Evolutionary conservation across 2,888 invertebrate genomes (phyloP).

Genomic region (Sarcophaga carnaria): DNA sequence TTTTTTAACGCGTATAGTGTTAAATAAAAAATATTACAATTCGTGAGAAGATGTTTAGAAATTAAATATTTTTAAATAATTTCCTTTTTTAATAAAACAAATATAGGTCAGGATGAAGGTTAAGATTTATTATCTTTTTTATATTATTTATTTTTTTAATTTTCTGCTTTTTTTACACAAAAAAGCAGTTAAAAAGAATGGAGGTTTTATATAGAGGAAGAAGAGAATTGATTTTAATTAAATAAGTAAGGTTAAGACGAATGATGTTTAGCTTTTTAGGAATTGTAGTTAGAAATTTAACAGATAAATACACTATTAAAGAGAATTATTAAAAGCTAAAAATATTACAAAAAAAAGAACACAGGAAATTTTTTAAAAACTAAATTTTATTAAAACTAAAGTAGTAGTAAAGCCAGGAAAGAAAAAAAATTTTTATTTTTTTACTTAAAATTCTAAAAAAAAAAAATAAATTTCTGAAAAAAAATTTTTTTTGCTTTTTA

Average conservation of each 20-base stretch:
- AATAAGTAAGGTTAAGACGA: background rate
- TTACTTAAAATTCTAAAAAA: background rate
- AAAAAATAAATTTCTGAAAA: conserved; percentile 5
- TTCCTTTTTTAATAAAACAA: too few species aligned
- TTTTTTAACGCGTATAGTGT: too few species aligned
- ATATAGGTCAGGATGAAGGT: too few species aligned
- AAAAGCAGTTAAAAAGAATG: background rate
- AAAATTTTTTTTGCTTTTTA: conserved; percentile 22
- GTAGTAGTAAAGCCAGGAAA: background rate
- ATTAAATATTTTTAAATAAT: too few species aligned
- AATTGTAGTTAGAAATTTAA: conserved; percentile 62
- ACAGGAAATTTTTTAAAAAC: conserved; percentile 42
- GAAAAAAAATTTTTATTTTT: background rate
- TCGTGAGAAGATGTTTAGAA: too few species aligned
- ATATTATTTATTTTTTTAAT: too few species aligned
- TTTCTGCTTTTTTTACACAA: too few species aligned
- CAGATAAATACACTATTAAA: conserved; percentile 4
- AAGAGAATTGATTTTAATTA: conserved; percentile 7
- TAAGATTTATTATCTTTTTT: too few species aligned
- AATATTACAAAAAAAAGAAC: conserved; percentile 16
- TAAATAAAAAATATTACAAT: too few species aligned
- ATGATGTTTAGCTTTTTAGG: conserved; percentile 29
- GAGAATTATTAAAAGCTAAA: conserved; percentile 18
- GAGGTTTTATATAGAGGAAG: background rate
- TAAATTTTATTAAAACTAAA: conserved; percentile 22